A percentile compares a stretch with the other conserved stretches of the same genome.
Evolutionary conservation across 2,888 invertebrate species (phyloP).

Genomic region (Aplocera efformata): DNA sequence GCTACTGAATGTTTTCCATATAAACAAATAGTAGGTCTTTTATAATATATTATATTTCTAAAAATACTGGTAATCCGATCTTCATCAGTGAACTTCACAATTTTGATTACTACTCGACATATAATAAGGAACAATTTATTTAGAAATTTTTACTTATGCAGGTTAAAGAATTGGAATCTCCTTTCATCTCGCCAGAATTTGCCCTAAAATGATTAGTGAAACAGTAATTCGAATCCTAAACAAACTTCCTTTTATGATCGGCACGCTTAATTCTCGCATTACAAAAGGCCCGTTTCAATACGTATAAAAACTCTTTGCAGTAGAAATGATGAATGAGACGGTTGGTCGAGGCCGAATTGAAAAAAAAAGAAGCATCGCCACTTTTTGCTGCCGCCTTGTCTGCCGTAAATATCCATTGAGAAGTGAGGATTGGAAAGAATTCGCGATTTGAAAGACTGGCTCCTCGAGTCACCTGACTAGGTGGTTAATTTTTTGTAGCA

Average conservation of each 20-base stretch:
- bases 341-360: constrained; percentile 24
- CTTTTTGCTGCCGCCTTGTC: constrained; percentile 71
- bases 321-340: constrained; percentile 27
- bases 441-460: too few species aligned
- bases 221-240: constrained; percentile 8
- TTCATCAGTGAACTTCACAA: too few species aligned
- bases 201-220: constrained; percentile 1
- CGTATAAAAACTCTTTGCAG: constrained; percentile 25
- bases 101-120: too few species aligned
- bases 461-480: too few species aligned
- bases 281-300: constrained; percentile 16
- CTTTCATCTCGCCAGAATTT: neutral
- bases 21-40: too few species aligned
- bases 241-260: constrained; percentile 16
- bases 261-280: constrained; percentile 14
- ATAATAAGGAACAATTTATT: too few species aligned
- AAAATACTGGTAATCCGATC: too few species aligned
- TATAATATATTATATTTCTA: too few species aligned
- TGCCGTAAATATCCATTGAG: constrained; percentile 73
- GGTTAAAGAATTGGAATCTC: too few species aligned
- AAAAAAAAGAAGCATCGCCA: constrained; percentile 43
- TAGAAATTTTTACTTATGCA: too few species aligned
- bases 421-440: constrained; percentile 44
- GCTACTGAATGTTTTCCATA: too few species aligned
- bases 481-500: too few species aligned